phyloP scores from a whole-genome alignment of 2,888 invertebrate species.

The Drosophila differens region DNA sequence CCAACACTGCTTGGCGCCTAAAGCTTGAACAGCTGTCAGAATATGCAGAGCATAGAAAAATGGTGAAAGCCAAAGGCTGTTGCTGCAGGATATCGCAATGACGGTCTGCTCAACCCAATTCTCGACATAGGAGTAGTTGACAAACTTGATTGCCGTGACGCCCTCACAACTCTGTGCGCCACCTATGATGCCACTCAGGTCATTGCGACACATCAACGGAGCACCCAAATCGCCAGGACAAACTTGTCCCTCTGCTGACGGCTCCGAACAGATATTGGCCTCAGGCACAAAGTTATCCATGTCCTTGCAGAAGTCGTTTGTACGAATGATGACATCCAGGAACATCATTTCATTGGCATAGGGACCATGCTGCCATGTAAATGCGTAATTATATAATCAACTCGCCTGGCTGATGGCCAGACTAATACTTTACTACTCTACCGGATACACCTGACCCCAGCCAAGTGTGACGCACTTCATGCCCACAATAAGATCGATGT shows the following conservation, averaged over 20 bases:
- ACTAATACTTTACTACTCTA: slow-evolving; percentile 13
- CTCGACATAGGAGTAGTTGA: slow-evolving; percentile 27
- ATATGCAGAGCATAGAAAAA: slow-evolving; percentile 4
- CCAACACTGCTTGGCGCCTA: slow-evolving; percentile 8
- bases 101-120: slow-evolving; percentile 37
- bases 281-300: neutral
- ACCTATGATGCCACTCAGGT: slow-evolving; percentile 49
- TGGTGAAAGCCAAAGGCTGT: neutral
- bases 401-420: neutral
- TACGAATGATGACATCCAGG: slow-evolving; percentile 34
- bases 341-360: slow-evolving; percentile 58
- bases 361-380: slow-evolving; percentile 54
- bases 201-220: slow-evolving; percentile 45
- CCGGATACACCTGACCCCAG: slow-evolving; percentile 67
- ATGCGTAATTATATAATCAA: neutral
- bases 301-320: slow-evolving; percentile 4
- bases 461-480: slow-evolving; percentile 52
- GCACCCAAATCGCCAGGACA: slow-evolving; percentile 68
- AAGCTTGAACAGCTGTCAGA: neutral
- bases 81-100: neutral
- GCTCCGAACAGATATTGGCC: slow-evolving; percentile 38
- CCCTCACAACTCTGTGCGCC: slow-evolving; percentile 47
- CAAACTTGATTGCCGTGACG: slow-evolving; percentile 44
- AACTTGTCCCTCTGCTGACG: slow-evolving; percentile 17
- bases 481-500: neutral